Conservation (phyloP, 2,797 vertebrate species). For the Coregonus ussuriensis region DNA sequence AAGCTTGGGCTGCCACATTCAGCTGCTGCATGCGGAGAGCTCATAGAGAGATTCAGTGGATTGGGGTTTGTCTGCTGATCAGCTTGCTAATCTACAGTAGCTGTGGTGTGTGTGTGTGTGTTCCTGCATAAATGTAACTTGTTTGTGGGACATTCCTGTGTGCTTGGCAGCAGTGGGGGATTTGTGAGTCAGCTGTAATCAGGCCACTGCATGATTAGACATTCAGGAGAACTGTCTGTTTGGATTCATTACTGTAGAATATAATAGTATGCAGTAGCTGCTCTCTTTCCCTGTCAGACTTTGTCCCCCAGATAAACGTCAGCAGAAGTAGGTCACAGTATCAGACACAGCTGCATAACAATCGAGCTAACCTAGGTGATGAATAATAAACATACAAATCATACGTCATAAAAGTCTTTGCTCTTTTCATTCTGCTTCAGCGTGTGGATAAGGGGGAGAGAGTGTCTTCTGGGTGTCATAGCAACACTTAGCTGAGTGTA, state of each 20-base stretch:
- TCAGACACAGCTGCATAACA: background rate
- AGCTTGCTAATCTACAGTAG: constrained; percentile 10
- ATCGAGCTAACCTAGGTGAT: background rate
- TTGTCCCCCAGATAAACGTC: constrained; percentile 33
- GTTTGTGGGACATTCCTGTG: constrained; percentile 70
- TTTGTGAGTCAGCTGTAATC: constrained; percentile 71
- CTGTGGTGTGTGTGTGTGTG: constrained; percentile 26
- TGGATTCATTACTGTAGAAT: constrained; percentile 58
- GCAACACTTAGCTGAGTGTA: constrained; percentile 6
- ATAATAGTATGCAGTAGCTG: constrained; percentile 51
- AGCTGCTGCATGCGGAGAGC: background rate
- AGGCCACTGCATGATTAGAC: constrained; percentile 71
- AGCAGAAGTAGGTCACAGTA: constrained; percentile 5
- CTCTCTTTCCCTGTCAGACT: constrained; percentile 30
- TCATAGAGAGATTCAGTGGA: constrained; percentile 29
- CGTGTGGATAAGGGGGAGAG: background rate
- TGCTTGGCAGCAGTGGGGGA: constrained; percentile 56
- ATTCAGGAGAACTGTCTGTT: constrained; percentile 62
- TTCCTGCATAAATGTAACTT: constrained; percentile 38
- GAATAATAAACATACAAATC: constrained; percentile 32
- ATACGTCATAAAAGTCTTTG: constrained; percentile 11
- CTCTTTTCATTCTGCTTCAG: constrained; percentile 22
- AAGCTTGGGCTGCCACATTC: no score
- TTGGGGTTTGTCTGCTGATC: constrained; percentile 33
- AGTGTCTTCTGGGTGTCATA: constrained; percentile 1